These are phyloP conservation scores for Danaus melanippus DNA, from an alignment of 1,140 invertebrate genomes.

Conservation along the genomic window DNA sequence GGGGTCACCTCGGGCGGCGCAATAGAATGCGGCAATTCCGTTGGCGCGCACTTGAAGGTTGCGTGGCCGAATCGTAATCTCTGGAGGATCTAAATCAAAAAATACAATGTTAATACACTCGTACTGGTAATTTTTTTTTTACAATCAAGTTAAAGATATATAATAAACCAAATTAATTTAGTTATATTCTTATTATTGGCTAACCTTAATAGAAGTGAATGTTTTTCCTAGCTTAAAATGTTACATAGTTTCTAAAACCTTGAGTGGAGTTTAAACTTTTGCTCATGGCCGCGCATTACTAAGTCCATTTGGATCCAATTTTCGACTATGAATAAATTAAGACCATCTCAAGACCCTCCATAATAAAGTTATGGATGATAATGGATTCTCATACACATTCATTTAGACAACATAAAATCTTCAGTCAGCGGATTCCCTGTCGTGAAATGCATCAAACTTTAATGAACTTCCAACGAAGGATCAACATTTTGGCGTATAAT, in stretches of 20 bases:
- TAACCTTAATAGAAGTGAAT: no score
- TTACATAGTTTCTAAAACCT: slow-evolving; percentile 2
- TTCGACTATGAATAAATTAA: slow-evolving; percentile 49
- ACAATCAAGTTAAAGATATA: no score
- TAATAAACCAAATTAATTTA: no score
- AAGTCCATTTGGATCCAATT: slow-evolving; percentile 33
- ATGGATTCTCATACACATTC: slow-evolving; percentile 10
- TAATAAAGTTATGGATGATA: slow-evolving; percentile 24
- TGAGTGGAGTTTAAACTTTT: slow-evolving; percentile 14
- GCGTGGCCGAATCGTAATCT: slow-evolving; percentile 87
- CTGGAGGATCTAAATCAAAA: slow-evolving; percentile 84
- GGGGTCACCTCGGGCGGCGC: slow-evolving; percentile 92
- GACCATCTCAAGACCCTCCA: slow-evolving; percentile 20
- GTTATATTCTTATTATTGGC: no score
- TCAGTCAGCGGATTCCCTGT: slow-evolving; percentile 25
- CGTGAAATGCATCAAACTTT: slow-evolving; percentile 22
- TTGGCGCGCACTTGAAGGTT: slow-evolving; percentile 91
- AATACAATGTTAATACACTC: no score
- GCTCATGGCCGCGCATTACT: slow-evolving; percentile 19
- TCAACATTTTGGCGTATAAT: slow-evolving; percentile 25
- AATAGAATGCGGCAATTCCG: slow-evolving; percentile 95
- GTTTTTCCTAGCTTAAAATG: no score
- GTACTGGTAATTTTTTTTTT: no score
- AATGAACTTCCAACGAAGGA: slow-evolving; percentile 19
- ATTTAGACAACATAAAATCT: slow-evolving; percentile 22